Evolutionary conservation across 2,888 invertebrate species (phyloP).

Genomic region (Dynastes hyllus): DNA sequence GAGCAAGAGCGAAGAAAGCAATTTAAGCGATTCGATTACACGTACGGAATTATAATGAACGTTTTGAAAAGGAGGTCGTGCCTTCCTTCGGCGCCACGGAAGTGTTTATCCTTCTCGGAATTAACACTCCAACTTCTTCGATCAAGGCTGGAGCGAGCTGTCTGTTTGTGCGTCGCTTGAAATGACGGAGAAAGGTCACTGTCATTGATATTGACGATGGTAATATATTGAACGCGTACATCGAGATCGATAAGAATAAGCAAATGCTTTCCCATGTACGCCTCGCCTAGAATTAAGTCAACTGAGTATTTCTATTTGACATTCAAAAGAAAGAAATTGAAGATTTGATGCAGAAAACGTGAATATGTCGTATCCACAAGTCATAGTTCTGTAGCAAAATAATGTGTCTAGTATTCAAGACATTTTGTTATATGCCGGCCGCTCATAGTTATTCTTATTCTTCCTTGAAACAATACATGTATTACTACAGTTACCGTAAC

Average conservation of each 20-base stretch:
- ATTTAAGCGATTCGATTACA: constrained; percentile 35
- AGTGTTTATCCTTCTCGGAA: constrained; percentile 57
- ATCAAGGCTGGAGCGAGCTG: constrained; percentile 44
- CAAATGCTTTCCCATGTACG: too few species aligned
- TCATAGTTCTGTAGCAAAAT: too few species aligned
- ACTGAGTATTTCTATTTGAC: too few species aligned
- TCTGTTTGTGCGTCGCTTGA: constrained; percentile 25
- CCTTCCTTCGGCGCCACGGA: constrained; percentile 56
- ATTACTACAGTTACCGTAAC: too few species aligned
- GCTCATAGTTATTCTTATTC: too few species aligned
- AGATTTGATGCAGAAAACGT: too few species aligned
- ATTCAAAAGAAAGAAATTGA: too few species aligned
- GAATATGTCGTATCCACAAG: too few species aligned
- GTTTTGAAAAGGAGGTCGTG: constrained; percentile 58
- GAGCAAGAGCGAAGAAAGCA: constrained; percentile 7
- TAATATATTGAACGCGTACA: constrained; percentile 12
- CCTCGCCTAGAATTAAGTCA: too few species aligned
- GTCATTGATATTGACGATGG: constrained; percentile 59
- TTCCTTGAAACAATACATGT: too few species aligned
- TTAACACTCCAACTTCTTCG: constrained; percentile 53
- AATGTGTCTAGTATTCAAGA: too few species aligned
- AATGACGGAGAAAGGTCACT: constrained; percentile 61
- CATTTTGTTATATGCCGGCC: too few species aligned
- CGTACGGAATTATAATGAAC: constrained; percentile 55
- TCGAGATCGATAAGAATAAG: background rate